These are phyloP conservation scores for Morelia viridis DNA, from an alignment of 2,797 vertebrate genomes.

Conservation along the genomic window DNA sequence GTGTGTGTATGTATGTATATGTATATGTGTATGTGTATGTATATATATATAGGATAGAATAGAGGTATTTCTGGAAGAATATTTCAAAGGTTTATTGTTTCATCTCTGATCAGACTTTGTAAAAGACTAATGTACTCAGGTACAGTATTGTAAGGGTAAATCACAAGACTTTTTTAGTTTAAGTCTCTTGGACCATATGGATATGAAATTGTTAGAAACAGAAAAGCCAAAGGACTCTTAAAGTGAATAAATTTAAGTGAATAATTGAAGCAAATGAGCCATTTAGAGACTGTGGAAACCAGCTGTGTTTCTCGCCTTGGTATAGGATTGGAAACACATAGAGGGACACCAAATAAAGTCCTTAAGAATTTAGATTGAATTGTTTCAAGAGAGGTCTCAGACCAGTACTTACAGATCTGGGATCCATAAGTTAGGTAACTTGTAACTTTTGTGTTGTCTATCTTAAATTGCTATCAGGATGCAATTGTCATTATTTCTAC, in stretches of 20 bases:
- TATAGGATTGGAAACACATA: neutral
- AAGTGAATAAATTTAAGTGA: neutral
- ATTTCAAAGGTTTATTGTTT: neutral
- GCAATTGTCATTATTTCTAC: neutral
- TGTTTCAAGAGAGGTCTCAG: neutral
- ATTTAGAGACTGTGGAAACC: neutral
- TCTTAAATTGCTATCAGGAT: neutral
- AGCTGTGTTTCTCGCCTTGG: neutral
- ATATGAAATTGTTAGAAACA: too few relatives aligned
- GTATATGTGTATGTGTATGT: too few relatives aligned
- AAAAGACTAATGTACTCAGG: neutral
- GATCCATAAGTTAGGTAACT: neutral
- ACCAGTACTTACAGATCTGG: neutral
- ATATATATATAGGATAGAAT: neutral
- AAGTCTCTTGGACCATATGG: too few relatives aligned
- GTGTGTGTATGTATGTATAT: too few relatives aligned
- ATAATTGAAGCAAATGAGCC: neutral
- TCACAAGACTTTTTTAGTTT: neutral
- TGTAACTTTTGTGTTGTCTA: neutral
- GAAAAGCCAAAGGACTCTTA: neutral
- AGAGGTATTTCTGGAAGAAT: neutral
- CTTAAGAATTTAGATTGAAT: neutral
- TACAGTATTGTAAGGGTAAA: neutral
- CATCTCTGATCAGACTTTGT: neutral
- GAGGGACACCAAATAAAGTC: neutral